These are phyloP conservation scores for Drepana falcataria DNA, from an alignment of 2,888 invertebrate species.

Conservation along the genomic window DNA sequence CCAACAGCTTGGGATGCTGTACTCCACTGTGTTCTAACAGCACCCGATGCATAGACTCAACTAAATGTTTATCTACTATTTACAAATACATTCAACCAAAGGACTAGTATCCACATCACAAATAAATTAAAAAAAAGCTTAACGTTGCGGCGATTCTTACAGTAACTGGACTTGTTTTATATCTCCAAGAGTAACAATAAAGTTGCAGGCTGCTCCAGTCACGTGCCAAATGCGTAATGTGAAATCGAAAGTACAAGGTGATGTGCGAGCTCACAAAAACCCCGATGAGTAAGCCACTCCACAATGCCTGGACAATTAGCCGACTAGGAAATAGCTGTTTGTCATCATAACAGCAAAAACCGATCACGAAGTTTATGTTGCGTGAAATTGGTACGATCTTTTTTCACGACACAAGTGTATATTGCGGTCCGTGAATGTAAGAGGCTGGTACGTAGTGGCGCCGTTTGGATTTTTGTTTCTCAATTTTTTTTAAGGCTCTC, in stretches of 20 bases:
- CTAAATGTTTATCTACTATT: too few species aligned
- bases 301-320: conserved; percentile 57
- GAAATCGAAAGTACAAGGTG: conserved; percentile 70
- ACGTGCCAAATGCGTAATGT: conserved; percentile 17
- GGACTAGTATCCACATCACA: too few species aligned
- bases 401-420: conserved; percentile 34
- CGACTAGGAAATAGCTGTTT: conserved; percentile 61
- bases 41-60: too few species aligned
- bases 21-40: too few species aligned
- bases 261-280: conserved; percentile 48
- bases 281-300: conserved; percentile 47
- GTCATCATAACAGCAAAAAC: conserved; percentile 69
- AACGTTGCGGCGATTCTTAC: too few species aligned
- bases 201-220: conserved; percentile 22
- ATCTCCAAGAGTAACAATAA: background rate
- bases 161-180: background rate
- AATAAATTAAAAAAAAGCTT: too few species aligned
- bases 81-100: too few species aligned
- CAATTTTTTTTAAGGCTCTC: background rate
- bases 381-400: conserved; percentile 68
- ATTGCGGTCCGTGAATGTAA: conserved; percentile 22
- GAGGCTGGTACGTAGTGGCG: conserved; percentile 15
- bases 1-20: too few species aligned
- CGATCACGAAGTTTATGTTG: conserved; percentile 65
- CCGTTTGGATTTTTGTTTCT: background rate